A percentile compares a stretch with the other conserved stretches of the same genome.
Evolutionary conservation across 2,113 vertebrate species (phyloP).

Genomic region (Furnarius figulus): DNA sequence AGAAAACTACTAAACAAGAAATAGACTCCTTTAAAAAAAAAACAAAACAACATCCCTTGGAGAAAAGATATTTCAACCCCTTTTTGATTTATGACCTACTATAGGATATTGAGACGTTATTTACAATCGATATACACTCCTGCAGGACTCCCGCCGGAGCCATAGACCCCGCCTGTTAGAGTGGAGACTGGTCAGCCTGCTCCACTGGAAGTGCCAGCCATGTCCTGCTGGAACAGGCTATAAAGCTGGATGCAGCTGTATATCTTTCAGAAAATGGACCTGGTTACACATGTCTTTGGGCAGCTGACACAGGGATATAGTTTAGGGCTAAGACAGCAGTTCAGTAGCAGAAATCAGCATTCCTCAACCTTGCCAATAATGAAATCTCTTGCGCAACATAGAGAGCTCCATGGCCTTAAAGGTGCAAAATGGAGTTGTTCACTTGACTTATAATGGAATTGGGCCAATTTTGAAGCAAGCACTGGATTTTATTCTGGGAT

Average conservation of each 20-base stretch:
- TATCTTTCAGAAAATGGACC: constrained; percentile 58
- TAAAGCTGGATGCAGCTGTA: constrained; percentile 44
- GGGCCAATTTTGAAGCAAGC: neutral
- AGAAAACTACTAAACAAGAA: constrained; percentile 52
- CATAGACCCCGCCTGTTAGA: constrained; percentile 42
- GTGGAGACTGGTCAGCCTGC: constrained; percentile 34
- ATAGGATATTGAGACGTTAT: constrained; percentile 75
- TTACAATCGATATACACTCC: constrained; percentile 67
- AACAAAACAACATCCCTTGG: neutral
- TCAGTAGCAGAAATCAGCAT: neutral
- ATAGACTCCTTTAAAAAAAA: constrained; percentile 13
- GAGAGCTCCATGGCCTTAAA: neutral
- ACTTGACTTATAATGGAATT: constrained; percentile 41
- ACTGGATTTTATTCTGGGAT: constrained; percentile 20
- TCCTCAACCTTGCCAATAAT: neutral
- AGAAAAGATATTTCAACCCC: constrained; percentile 62
- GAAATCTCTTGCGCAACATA: neutral
- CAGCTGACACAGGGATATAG: constrained; percentile 19
- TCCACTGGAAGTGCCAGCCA: constrained; percentile 46
- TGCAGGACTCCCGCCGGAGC: constrained; percentile 64
- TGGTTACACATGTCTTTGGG: constrained; percentile 45
- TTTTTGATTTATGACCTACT: constrained; percentile 70
- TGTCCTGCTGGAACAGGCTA: constrained; percentile 40
- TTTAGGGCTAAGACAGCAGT: neutral
- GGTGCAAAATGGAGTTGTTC: constrained; percentile 54